phyloP scores from a whole-genome alignment of 2,113 vertebrate species.

The Eptesicus fuscus region DNA sequence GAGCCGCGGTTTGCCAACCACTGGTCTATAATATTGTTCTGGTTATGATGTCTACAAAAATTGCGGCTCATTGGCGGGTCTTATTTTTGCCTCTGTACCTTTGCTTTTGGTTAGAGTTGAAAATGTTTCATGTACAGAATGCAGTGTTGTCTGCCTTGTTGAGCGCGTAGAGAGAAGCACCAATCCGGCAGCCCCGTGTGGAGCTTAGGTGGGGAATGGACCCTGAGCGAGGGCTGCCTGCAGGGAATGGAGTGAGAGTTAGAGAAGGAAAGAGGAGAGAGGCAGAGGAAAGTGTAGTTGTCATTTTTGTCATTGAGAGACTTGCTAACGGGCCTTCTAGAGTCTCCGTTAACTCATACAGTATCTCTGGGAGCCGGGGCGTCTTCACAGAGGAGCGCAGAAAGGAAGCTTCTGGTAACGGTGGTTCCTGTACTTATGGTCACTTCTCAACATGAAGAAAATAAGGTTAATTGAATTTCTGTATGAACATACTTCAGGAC shows the following conservation, averaged over 20 bases:
- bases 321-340: background rate
- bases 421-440: background rate
- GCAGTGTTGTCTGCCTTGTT: background rate
- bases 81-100: slow-evolving; percentile 2
- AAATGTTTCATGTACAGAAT: background rate
- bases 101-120: background rate
- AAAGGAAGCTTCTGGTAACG: background rate
- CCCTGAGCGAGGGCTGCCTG: background rate
- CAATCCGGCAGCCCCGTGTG: background rate
- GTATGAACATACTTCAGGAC: background rate
- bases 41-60: background rate
- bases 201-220: background rate
- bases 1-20: no score
- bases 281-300: background rate
- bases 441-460: slow-evolving; percentile 19
- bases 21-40: background rate
- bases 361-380: background rate
- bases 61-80: background rate
- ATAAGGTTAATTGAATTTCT: slow-evolving; percentile 11
- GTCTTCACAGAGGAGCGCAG: background rate
- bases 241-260: background rate
- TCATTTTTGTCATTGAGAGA: background rate
- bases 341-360: background rate
- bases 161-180: background rate
- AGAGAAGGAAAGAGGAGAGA: background rate